These are phyloP conservation scores for Orthosia gracilis DNA, from an alignment of 2,888 invertebrate species.

Conservation along the genomic window DNA sequence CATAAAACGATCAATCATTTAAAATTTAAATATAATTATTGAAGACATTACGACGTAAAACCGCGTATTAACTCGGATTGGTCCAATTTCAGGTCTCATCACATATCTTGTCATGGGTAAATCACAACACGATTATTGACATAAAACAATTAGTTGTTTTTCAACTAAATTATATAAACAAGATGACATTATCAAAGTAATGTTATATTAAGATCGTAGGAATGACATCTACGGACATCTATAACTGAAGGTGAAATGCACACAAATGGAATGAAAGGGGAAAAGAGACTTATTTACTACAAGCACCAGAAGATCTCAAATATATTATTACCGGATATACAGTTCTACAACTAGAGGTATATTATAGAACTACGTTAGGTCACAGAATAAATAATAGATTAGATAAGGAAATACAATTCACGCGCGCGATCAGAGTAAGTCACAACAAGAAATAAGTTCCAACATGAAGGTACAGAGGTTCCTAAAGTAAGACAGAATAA, in stretches of 20 bases:
- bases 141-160: slow-evolving; percentile 56
- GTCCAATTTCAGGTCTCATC: slow-evolving; percentile 83
- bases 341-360: slow-evolving; percentile 71
- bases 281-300: slow-evolving; percentile 84
- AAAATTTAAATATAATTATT: slow-evolving; percentile 54
- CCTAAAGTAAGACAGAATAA: slow-evolving; percentile 8
- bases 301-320: slow-evolving; percentile 88
- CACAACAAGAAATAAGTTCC: slow-evolving; percentile 7
- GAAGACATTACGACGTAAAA: slow-evolving; percentile 62
- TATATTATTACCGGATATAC: slow-evolving; percentile 75
- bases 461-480: slow-evolving; percentile 13
- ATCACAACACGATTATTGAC: slow-evolving; percentile 72
- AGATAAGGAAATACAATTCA: slow-evolving; percentile 23
- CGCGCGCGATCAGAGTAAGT: slow-evolving; percentile 51
- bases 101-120: slow-evolving; percentile 78
- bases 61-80: slow-evolving; percentile 71
- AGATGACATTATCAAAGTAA: slow-evolving; percentile 45
- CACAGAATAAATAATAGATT: no score
- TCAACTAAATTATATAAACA: slow-evolving; percentile 52
- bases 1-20: slow-evolving; percentile 51
- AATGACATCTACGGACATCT: slow-evolving; percentile 52
- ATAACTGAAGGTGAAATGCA: slow-evolving; percentile 77
- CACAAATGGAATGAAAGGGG: slow-evolving; percentile 86
- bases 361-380: slow-evolving; percentile 65
- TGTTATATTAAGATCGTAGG: slow-evolving; percentile 40